phyloP scores from a whole-genome alignment of 2,797 vertebrate species.

The Cyprinella venusta region DNA sequence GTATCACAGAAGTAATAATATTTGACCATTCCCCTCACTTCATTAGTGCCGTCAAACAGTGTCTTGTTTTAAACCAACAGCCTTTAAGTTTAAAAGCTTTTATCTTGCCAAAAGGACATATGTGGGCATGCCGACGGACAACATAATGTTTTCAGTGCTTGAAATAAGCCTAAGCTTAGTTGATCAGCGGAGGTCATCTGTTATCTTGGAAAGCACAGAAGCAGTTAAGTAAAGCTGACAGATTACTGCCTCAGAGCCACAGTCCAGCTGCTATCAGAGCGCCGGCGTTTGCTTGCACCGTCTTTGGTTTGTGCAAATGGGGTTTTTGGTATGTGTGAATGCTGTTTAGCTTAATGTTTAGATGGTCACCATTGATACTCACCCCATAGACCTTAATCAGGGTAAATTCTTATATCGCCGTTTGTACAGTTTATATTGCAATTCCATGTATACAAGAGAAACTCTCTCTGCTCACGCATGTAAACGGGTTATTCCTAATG shows the following conservation, averaged over 20 bases:
- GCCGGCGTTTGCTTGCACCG: not conserved
- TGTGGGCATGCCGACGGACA: constrained; percentile 45
- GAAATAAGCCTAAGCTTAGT: constrained; percentile 52
- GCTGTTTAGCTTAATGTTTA: not conserved
- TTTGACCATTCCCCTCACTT: constrained; percentile 34
- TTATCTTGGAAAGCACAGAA: constrained; percentile 49
- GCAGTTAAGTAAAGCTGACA: constrained; percentile 55
- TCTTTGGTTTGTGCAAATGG: not conserved
- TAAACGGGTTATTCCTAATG: too few relatives aligned
- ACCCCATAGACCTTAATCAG: not conserved
- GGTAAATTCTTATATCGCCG: too few relatives aligned
- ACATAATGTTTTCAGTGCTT: constrained; percentile 44
- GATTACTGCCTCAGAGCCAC: constrained; percentile 48
- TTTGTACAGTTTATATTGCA: too few relatives aligned
- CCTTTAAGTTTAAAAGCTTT: constrained; percentile 17
- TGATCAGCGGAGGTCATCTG: constrained; percentile 50
- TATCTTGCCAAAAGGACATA: not conserved
- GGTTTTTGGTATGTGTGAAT: not conserved
- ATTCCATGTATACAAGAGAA: too few relatives aligned
- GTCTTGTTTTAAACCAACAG: constrained; percentile 18
- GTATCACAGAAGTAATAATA: not conserved
- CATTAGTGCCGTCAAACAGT: not conserved
- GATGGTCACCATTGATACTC: not conserved
- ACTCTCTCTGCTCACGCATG: too few relatives aligned
- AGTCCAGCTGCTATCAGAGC: constrained; percentile 37